These are phyloP conservation scores for Pollenia griseotomentosa DNA, from an alignment of 2,888 invertebrate genomes.

Conservation along the genomic window DNA sequence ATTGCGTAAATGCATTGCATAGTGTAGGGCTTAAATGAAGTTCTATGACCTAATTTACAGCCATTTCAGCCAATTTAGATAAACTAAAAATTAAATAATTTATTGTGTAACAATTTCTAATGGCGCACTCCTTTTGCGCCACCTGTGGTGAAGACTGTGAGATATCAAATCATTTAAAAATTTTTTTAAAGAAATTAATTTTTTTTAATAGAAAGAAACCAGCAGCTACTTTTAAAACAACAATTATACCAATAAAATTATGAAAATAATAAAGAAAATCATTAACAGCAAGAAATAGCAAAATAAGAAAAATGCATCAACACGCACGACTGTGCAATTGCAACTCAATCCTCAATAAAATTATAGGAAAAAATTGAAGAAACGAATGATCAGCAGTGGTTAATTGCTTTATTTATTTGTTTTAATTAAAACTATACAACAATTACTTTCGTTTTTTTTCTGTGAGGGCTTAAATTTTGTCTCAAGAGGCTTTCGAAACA, in stretches of 20 bases:
- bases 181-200: not conserved
- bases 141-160: not conserved
- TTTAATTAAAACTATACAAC: slow-evolving; percentile 26
- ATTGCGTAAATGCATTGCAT: too few relatives aligned
- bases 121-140: too few relatives aligned
- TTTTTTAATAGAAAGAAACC: not conserved
- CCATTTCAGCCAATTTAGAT: too few relatives aligned
- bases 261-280: not conserved
- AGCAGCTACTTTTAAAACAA: not conserved
- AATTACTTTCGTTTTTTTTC: slow-evolving; percentile 64
- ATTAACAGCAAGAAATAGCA: not conserved
- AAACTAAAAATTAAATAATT: too few relatives aligned
- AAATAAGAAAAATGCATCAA: slow-evolving; percentile 56
- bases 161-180: slow-evolving; percentile 30
- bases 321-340: slow-evolving; percentile 71
- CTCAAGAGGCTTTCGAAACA: too few relatives aligned
- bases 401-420: slow-evolving; percentile 36
- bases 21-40: too few relatives aligned
- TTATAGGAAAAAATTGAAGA: slow-evolving; percentile 71
- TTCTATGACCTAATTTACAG: too few relatives aligned
- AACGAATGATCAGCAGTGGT: slow-evolving; percentile 47
- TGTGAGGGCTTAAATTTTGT: not conserved
- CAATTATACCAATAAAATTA: not conserved
- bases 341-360: slow-evolving; percentile 59
- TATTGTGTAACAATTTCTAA: too few relatives aligned